These are phyloP conservation scores for Zaprionus bogoriensis DNA, from an alignment of 2,888 invertebrate species.

Conservation along the genomic window DNA sequence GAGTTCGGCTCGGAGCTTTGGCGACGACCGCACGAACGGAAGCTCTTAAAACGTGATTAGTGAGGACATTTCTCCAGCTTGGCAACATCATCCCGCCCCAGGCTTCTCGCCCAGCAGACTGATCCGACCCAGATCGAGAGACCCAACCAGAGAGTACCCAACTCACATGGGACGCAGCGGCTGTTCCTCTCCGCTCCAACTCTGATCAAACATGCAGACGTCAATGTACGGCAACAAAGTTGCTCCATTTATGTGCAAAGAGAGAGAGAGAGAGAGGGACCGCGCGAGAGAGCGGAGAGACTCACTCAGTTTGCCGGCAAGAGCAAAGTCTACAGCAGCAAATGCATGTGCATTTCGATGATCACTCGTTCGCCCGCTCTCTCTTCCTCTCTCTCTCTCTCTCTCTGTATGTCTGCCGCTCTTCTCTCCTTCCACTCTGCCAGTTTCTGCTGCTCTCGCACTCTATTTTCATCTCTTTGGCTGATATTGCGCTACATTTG, in stretches of 20 bases:
- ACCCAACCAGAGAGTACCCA: too few species aligned
- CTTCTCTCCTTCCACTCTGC: too few species aligned
- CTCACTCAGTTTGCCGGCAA: neutral
- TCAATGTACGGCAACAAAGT: conserved; percentile 72
- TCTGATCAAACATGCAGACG: conserved; percentile 39
- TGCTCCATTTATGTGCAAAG: conserved; percentile 42
- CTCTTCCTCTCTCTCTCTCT: neutral
- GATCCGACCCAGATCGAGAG: neutral
- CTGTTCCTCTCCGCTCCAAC: too few species aligned
- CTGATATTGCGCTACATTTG: conserved; percentile 9
- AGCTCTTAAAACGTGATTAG: conserved; percentile 48
- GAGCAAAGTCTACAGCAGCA: conserved; percentile 1
- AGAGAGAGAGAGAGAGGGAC: conserved; percentile 4
- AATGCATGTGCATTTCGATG: neutral
- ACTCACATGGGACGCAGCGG: too few species aligned
- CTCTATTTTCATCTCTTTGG: conserved; percentile 18
- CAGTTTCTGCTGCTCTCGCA: neutral
- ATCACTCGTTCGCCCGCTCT: conserved; percentile 2
- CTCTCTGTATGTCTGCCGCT: neutral
- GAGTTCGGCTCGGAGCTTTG: neutral
- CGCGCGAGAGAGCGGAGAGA: conserved; percentile 9
- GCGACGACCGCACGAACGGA: neutral
- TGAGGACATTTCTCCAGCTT: conserved; percentile 17
- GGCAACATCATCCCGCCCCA: neutral
- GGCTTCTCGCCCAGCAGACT: neutral